Base-by-base conservation (phyloP, 2,888 invertebrate genomes). In the Drosophila atripex region DNA sequence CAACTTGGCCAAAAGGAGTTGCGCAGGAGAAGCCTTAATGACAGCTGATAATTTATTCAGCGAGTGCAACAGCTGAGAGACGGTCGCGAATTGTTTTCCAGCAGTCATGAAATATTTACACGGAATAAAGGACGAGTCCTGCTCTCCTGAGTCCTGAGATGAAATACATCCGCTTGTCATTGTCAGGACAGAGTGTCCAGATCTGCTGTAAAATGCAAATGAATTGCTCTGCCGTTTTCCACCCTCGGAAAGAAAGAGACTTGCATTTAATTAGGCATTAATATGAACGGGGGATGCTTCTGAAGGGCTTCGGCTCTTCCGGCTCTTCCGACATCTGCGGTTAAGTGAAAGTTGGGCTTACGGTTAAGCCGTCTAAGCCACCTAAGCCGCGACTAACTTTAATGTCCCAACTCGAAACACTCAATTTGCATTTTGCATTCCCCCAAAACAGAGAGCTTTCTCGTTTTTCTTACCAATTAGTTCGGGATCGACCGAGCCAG, bases 251-350 rank as follows among this genome's bases (percentile, higher is more conserved):
- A 14, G 43, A 43, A 21, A 60, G 35, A 45, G 70, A 70, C 69
- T 70, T 86, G 86, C 80, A 84, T 84, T 86, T 86, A 84, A 84
- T 86, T 84, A 86, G 83, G 80, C 84, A 76, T 84, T 86, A 84
- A 78, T 78, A 75, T 59, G 55, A 55, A 25, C 9, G n/a, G n/a
- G 23, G n/a, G 12, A 1, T 9, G 12, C 25, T 45, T n/a, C 12
- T 35, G 57, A 18, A 41, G 39, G 39, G 7, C 39, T 41, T 39
- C 18, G 39, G 7, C 39, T 41, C 30, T 14, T 49, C 41, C 14
- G 47, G 21, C 54, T 35, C 35, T 30, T 38, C 46, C 46, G 47
- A 32, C 53, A 50, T 70, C 76, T 83, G 83, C 71, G 83, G 83
- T 84, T 84, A 78, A 83, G 86, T 83, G 82, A 83, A 86, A 83